Evolutionary conservation across 2,888 invertebrate species (phyloP).

Genomic region (Papilio gigon): DNA sequence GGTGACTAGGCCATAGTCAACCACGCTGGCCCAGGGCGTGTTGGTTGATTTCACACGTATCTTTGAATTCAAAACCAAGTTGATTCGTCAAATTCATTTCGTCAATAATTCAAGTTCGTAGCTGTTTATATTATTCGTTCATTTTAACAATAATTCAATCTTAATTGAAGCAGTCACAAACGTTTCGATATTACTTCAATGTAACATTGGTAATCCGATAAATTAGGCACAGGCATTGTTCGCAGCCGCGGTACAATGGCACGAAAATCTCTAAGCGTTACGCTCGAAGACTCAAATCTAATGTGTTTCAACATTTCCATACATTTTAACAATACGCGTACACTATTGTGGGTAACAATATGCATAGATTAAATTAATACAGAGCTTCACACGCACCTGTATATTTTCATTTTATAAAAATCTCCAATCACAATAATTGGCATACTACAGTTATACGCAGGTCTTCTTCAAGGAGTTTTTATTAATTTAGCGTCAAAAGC

Average conservation of each 20-base stretch:
- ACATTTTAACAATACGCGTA: conserved; percentile 2
- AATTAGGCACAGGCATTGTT: conserved; percentile 26
- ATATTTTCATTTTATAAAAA: not conserved
- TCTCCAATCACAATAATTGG: too few species aligned
- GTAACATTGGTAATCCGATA: conserved; percentile 16
- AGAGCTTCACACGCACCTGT: not conserved
- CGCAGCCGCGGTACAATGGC: conserved; percentile 10
- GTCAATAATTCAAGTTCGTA: not conserved
- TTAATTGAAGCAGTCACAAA: not conserved
- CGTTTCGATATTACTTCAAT: conserved; percentile 11
- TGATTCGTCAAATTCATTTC: too few species aligned
- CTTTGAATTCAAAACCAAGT: too few species aligned
- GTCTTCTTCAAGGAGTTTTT: too few species aligned
- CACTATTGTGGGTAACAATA: conserved; percentile 24
- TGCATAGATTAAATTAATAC: conserved; percentile 8
- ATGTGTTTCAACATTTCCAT: conserved; percentile 7
- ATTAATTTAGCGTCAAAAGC: too few species aligned
- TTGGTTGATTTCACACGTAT: too few species aligned
- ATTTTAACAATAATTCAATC: conserved; percentile 5
- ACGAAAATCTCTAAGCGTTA: conserved; percentile 23
- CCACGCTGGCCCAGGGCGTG: too few species aligned
- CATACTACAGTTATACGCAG: too few species aligned
- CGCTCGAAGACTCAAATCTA: conserved; percentile 20
- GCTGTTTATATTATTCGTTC: not conserved
- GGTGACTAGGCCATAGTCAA: too few species aligned